Base-by-base conservation (phyloP, 2,113 vertebrate species). In the Seriola aureovittata region DNA sequence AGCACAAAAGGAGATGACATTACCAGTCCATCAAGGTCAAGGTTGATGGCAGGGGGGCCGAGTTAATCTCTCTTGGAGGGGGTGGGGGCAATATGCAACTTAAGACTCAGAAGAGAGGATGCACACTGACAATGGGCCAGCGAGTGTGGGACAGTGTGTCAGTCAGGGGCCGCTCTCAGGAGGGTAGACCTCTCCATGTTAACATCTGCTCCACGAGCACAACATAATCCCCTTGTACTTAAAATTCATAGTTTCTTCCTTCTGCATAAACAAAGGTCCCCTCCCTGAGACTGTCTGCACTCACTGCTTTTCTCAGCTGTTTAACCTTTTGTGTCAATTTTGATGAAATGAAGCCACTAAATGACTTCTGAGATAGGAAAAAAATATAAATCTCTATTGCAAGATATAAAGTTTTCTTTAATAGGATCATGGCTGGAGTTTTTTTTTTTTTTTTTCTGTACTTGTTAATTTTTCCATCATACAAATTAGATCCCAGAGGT, bases 11-110 rank as follows among this genome's bases (percentile, higher is more conserved):
- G 77, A 68, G 68, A 86, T 78, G 84, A 90, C 88, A 87, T 89
- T 89, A 92, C 36, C 55, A 77, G 88, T 71, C 71, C 75, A 92
- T 92, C 91, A 87, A 91, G 91, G 92, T 91, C 93, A 92, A 80
- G 50, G 81, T 81, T 83, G 62, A 78, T 75, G 64, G 74, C n/a
- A 62, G 65, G 71, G 65, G 65, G 42, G 65, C 16, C 36, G 44
- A 73, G 73, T 85, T 87, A 85, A 85, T 89, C 76, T 85, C 65
- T 62, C 14, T 38, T 62, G 62, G 52, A 71, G 79, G 86, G 64
- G 79, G 64, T 44, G 63, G 81, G 59, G 73, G 55, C 19, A 83
- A 63, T 52, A 63, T 84, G 66, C 52, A 74, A 84, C 64, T 73
- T 46, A 81, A 85, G 79, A 88, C 52, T 77, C 70, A 68, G 50